Base-by-base conservation (phyloP, 1,140 invertebrate genomes). In the Probaryconus sp. region DNA sequence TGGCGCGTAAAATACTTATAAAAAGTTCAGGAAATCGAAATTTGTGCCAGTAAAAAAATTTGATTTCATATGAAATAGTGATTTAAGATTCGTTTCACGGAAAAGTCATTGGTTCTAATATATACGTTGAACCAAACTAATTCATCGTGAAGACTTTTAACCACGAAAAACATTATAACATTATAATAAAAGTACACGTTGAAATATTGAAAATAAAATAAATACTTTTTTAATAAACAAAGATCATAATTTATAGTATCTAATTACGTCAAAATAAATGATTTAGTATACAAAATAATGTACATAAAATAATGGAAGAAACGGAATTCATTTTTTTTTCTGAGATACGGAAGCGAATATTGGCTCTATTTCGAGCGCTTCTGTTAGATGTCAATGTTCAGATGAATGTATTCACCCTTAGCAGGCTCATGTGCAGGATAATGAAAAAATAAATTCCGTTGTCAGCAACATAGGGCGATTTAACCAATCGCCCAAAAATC, bases 391-490 rank as follows among this genome's bases (percentile, higher is more conserved):
- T 75, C 64, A 75, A 64, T 33, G 65, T 55, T 42, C 45, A 75
- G 64, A 75, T 75, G 53, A 65, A 75, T 75, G 72, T 69, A 75
- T 60, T 75, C 53, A 47, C 58, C 50, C 64, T 53, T 17, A 69
- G 60, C 56, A 75, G 58, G 48, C 58, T 75, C 71, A 51, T 75
- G 71, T 75, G 50, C 31, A 17, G 51, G 71, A 75, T 75, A 75
- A 75, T 68, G 71, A 75, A 75, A 75, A 69, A 75, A 74, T 74
- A 74, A 74, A 74, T 74, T 74, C 50, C 50, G 35, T 40, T 67
- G 61, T 48, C 45, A 73, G 70, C 45, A 67, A 11, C 61, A 24
- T 60, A 45, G 58, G 58, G 58, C 24, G 28, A 64, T 38, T 18
- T 75, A 60, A 51, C 64, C 24, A 64, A 75, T 64, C 5, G 61